These are phyloP conservation scores for Camelus bactrianus DNA, from an alignment of 2,113 vertebrate species.

Conservation along the genomic window DNA sequence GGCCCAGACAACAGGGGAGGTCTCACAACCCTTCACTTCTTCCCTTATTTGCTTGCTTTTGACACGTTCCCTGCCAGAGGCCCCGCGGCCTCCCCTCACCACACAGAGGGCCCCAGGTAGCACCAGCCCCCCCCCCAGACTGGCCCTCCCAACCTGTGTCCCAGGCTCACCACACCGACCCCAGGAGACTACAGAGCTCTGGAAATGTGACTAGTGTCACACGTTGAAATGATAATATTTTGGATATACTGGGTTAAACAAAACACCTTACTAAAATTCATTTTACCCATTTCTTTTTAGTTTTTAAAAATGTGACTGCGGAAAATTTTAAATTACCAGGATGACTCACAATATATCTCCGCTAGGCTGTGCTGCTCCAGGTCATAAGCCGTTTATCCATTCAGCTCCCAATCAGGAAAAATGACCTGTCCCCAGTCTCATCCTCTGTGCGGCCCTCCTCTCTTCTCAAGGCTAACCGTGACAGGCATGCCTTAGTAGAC, in stretches of 20 bases:
- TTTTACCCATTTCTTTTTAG: neutral
- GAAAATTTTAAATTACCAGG: neutral
- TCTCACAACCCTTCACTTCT: neutral
- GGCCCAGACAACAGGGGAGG: neutral
- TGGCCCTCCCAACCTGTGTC: neutral
- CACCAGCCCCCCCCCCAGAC: neutral
- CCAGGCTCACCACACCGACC: neutral
- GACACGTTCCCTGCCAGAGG: neutral
- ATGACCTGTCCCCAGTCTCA: accelerated
- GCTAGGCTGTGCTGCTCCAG: neutral
- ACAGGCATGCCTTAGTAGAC: neutral
- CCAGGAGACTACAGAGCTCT: neutral
- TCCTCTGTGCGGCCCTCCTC: neutral
- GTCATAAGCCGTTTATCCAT: neutral
- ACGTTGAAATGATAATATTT: neutral
- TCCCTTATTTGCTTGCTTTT: neutral
- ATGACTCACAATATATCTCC: neutral
- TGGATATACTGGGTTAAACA: neutral
- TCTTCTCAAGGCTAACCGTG: neutral
- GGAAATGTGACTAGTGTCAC: neutral
- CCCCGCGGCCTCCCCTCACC: neutral
- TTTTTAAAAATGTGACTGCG: neutral
- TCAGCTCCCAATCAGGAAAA: neutral
- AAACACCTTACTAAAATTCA: conserved; percentile 25
- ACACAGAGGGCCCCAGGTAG: neutral